Evolutionary conservation across 1,140 invertebrate genomes (phyloP).

Genomic region (Ceratosolen fusciceps): DNA sequence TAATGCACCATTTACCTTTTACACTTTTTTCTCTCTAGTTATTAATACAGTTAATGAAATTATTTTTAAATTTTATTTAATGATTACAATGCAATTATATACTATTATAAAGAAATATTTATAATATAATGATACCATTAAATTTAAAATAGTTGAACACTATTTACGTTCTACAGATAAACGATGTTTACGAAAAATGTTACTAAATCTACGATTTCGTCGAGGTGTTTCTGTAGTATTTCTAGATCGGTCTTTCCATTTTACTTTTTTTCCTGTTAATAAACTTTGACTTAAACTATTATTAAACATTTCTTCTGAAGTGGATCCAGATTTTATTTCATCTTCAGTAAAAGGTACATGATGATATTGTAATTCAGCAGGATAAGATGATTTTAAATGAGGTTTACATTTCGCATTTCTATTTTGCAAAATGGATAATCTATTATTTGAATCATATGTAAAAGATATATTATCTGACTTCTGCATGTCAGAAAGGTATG

Average conservation of each 20-base stretch:
- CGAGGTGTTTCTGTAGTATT: slow-evolving; percentile 74
- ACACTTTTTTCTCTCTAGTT: too few species aligned
- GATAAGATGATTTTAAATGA: slow-evolving; percentile 91
- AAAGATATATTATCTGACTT: neutral
- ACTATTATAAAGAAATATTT: too few species aligned
- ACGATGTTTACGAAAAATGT: slow-evolving; percentile 45
- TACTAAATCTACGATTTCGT: slow-evolving; percentile 47
- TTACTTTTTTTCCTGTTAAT: slow-evolving; percentile 73
- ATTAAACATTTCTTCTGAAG: slow-evolving; percentile 71
- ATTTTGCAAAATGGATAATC: slow-evolving; percentile 82
- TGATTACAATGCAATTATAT: too few species aligned
- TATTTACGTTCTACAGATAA: slow-evolving; percentile 39
- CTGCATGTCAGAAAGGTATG: slow-evolving; percentile 68
- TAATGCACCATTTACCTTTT: too few species aligned
- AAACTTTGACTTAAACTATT: slow-evolving; percentile 76
- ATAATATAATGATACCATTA: too few species aligned
- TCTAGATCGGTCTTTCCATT: slow-evolving; percentile 74
- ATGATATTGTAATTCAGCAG: slow-evolving; percentile 85
- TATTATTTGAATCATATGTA: slow-evolving; percentile 56
- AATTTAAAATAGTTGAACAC: neutral
- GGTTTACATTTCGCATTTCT: slow-evolving; percentile 89
- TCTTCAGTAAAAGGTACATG: slow-evolving; percentile 76
- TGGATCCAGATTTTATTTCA: slow-evolving; percentile 78
- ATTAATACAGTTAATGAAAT: too few species aligned
- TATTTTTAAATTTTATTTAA: too few species aligned